A percentile compares a stretch with the other conserved stretches of the same genome.
phyloP scores from a whole-genome alignment of 2,888 invertebrate species.

The Watsonalla binaria region DNA sequence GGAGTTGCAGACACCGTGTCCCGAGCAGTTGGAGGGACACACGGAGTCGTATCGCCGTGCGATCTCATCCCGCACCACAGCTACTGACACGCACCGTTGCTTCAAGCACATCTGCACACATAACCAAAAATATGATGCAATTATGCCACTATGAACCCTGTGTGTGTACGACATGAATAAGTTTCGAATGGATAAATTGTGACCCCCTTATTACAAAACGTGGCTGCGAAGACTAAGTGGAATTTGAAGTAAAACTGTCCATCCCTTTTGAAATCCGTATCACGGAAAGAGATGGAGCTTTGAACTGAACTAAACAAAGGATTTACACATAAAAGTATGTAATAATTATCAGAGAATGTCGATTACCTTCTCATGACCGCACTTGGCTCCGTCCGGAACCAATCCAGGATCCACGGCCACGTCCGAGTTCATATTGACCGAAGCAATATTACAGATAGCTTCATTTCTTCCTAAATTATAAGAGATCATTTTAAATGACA shows the following conservation, averaged over 20 bases:
- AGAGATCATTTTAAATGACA: slow-evolving; percentile 41
- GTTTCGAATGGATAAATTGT: too few species aligned
- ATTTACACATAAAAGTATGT: neutral
- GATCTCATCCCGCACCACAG: slow-evolving; percentile 71
- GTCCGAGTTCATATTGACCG: slow-evolving; percentile 93
- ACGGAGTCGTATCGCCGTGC: slow-evolving; percentile 69
- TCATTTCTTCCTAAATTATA: slow-evolving; percentile 84
- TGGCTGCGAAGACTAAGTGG: too few species aligned
- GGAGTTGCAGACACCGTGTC: slow-evolving; percentile 93
- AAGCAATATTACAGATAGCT: slow-evolving; percentile 84
- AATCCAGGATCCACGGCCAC: slow-evolving; percentile 94
- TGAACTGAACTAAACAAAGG: too few species aligned
- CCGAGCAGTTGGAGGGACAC: slow-evolving; percentile 89
- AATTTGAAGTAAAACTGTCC: too few species aligned
- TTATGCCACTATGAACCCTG: too few species aligned
- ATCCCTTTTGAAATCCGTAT: too few species aligned
- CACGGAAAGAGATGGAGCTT: too few species aligned
- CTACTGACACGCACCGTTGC: slow-evolving; percentile 90
- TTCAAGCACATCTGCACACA: slow-evolving; percentile 90
- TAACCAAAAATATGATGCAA: too few species aligned
- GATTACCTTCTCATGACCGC: slow-evolving; percentile 88
- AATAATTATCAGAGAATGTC: too few species aligned
- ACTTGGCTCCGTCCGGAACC: slow-evolving; percentile 95
- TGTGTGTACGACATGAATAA: too few species aligned
- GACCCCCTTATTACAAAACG: too few species aligned